Evolutionary conservation across 2,797 vertebrate genomes (phyloP).

Genomic region (Ispidina lecontei): DNA sequence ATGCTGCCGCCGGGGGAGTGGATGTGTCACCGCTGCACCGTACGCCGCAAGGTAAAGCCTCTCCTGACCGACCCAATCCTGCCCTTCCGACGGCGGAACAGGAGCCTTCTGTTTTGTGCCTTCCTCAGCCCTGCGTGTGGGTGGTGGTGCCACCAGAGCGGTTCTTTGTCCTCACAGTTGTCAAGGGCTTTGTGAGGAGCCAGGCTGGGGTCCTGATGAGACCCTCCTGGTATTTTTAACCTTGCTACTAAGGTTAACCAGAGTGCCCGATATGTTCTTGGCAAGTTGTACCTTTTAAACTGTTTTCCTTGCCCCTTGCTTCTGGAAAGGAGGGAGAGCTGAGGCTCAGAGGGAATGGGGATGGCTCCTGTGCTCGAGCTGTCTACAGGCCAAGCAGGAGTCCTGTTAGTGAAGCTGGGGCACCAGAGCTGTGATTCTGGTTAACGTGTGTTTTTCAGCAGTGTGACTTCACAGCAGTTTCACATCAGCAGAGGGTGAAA

Average conservation of each 20-base stretch:
- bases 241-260: not conserved
- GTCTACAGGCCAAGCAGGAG: not conserved
- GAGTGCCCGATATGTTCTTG: not conserved
- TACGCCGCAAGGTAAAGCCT: slow-evolving; percentile 90
- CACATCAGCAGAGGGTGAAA: slow-evolving; percentile 70
- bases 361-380: not conserved
- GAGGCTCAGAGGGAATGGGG: not conserved
- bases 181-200: not conserved
- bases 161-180: not conserved
- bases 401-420: not conserved
- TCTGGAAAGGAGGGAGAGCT: not conserved
- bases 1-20: slow-evolving; percentile 98
- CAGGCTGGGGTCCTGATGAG: not conserved
- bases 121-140: not conserved
- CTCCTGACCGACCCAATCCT: not conserved
- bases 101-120: not conserved
- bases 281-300: not conserved
- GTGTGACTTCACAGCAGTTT: slow-evolving; percentile 67
- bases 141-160: not conserved
- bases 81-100: not conserved
- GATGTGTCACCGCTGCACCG: slow-evolving; percentile 99
- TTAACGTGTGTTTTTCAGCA: not conserved
- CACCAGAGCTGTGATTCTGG: slow-evolving; percentile 22
- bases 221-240: not conserved
- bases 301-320: not conserved